phyloP scores from a whole-genome alignment of 2,113 vertebrate genomes.

The Brachypteracias leptosomus region DNA sequence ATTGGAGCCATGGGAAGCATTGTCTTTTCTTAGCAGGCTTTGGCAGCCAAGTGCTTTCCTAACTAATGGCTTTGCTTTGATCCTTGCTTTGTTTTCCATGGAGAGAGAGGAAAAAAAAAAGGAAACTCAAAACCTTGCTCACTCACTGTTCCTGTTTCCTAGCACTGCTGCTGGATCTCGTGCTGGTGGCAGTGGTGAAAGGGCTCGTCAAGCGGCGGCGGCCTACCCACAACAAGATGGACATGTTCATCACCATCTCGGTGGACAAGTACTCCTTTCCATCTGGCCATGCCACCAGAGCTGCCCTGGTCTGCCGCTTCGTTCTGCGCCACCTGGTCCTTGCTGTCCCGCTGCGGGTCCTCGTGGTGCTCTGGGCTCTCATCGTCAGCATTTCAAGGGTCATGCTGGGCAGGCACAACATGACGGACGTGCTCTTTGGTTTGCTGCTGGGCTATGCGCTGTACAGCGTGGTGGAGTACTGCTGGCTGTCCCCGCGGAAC shows the following conservation, averaged over 20 bases:
- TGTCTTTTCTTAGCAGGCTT: neutral
- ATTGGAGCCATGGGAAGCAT: neutral
- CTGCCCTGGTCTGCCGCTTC: conserved; percentile 90
- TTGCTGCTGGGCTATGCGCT: conserved; percentile 92
- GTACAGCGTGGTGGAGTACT: conserved; percentile 89
- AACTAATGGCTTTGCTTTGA: neutral
- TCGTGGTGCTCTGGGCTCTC: conserved; percentile 89
- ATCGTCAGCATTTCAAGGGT: conserved; percentile 90
- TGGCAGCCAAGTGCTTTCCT: neutral
- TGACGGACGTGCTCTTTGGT: conserved; percentile 92
- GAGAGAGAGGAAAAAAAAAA: neutral
- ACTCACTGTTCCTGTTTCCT: neutral
- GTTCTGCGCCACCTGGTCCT: conserved; percentile 92
- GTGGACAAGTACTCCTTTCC: conserved; percentile 98
- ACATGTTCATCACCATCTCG: conserved; percentile 95
- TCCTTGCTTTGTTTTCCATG: neutral
- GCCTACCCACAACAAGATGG: conserved; percentile 93
- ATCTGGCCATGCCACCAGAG: conserved; percentile 92
- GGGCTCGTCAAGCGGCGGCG: conserved; percentile 88
- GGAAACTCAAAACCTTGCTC: neutral
- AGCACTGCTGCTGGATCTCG: conserved; percentile 90
- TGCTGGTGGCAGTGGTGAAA: conserved; percentile 87
- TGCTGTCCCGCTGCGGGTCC: conserved; percentile 87
- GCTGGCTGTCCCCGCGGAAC: conserved; percentile 89
- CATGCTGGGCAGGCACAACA: conserved; percentile 94